Evolutionary conservation across 1,140 invertebrate genomes (phyloP).

Genomic region (Heliothis virescens): DNA sequence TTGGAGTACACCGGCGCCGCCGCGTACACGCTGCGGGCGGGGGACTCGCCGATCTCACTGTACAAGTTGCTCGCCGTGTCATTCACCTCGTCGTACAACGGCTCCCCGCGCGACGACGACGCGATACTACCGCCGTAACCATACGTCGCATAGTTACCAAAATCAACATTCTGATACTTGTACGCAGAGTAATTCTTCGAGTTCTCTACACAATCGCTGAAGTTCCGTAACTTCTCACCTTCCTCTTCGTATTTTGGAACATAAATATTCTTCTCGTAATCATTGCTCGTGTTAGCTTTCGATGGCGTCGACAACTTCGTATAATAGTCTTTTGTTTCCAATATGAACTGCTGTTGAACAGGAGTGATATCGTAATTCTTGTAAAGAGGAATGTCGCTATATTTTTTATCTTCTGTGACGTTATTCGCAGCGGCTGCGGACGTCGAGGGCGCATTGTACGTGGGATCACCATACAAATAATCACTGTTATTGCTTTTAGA

Average conservation of each 20-base stretch:
- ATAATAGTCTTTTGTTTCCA: slow-evolving; percentile 80
- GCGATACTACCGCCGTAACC: slow-evolving; percentile 55
- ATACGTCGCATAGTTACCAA: slow-evolving; percentile 59
- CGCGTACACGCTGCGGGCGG: slow-evolving; percentile 48
- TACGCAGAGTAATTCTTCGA: slow-evolving; percentile 79
- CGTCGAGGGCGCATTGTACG: slow-evolving; percentile 55
- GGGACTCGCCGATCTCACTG: slow-evolving; percentile 72
- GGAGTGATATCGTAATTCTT: slow-evolving; percentile 76
- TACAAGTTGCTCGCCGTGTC: slow-evolving; percentile 75
- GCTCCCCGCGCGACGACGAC: slow-evolving; percentile 58
- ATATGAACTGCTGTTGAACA: slow-evolving; percentile 71
- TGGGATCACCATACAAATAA: slow-evolving; percentile 68
- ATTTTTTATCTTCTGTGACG: slow-evolving; percentile 54
- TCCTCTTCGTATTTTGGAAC: slow-evolving; percentile 75
- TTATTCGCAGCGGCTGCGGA: slow-evolving; percentile 48
- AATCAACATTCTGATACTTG: slow-evolving; percentile 79
- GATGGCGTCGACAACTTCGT: slow-evolving; percentile 76
- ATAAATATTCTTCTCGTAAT: slow-evolving; percentile 81
- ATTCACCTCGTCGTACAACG: slow-evolving; percentile 72
- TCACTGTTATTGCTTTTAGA: slow-evolving; percentile 77
- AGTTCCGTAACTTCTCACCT: slow-evolving; percentile 74
- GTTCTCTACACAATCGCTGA: slow-evolving; percentile 76
- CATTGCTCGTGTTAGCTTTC: slow-evolving; percentile 60
- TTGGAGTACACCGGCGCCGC: slow-evolving; percentile 58
- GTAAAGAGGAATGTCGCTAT: slow-evolving; percentile 73